These are phyloP conservation scores for Glaucopsyche alexis DNA, from an alignment of 2,888 invertebrate genomes.

Conservation along the genomic window DNA sequence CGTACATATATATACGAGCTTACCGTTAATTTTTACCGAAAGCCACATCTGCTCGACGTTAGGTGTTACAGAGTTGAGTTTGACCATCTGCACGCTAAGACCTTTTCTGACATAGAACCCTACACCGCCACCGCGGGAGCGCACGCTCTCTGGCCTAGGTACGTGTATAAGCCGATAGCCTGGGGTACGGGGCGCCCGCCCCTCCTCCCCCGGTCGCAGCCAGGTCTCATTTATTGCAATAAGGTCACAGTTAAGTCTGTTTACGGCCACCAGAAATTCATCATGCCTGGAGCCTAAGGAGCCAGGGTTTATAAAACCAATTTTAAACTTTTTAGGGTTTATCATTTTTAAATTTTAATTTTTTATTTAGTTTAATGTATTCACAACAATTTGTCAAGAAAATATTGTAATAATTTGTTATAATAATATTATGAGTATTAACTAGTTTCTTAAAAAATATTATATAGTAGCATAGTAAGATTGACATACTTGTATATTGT, in stretches of 20 bases:
- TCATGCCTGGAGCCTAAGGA: too few species aligned
- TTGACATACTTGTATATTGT: too few species aligned
- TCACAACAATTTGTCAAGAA: too few species aligned
- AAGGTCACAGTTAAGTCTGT: conserved; percentile 29
- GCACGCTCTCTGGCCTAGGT: background rate
- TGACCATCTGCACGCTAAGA: background rate
- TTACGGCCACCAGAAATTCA: conserved; percentile 35
- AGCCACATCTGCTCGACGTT: background rate
- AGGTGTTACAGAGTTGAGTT: background rate
- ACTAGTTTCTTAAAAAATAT: too few species aligned
- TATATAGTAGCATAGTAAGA: too few species aligned
- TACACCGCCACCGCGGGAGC: background rate
- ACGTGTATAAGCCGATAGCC: background rate
- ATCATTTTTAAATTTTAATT: too few species aligned
- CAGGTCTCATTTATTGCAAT: conserved; percentile 17
- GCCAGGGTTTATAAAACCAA: too few species aligned
- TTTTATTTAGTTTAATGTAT: too few species aligned
- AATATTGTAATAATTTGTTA: too few species aligned
- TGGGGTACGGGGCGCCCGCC: background rate
- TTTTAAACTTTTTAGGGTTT: too few species aligned
- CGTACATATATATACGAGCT: background rate
- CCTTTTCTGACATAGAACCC: background rate
- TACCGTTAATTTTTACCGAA: background rate
- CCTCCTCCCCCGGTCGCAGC: conserved; percentile 30
- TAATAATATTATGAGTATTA: too few species aligned